Evolutionary conservation across 2,888 invertebrate species (phyloP).

Genomic region (Tiliacea citrago): DNA sequence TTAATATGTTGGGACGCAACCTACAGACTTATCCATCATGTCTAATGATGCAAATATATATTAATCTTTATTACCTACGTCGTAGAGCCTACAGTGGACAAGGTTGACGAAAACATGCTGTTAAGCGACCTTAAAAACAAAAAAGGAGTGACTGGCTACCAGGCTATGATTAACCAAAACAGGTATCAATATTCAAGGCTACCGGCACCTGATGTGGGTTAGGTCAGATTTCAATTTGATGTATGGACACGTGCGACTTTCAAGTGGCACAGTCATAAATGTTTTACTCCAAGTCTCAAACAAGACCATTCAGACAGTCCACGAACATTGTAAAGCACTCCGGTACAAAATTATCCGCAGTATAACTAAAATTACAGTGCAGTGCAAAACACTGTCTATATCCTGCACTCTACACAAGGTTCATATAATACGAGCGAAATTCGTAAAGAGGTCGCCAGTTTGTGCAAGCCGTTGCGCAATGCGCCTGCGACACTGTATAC

Average conservation of each 20-base stretch:
- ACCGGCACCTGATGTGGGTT: constrained; percentile 43
- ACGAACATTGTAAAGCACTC: constrained; percentile 25
- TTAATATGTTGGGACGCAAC: constrained; percentile 41
- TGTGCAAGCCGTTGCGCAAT: constrained; percentile 70
- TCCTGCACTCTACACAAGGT: constrained; percentile 30
- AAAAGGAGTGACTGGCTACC: constrained; percentile 68
- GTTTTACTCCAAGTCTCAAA: not conserved
- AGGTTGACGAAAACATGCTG: constrained; percentile 45
- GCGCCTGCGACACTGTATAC: constrained; percentile 66
- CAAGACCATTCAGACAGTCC: constrained; percentile 11
- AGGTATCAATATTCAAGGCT: constrained; percentile 67
- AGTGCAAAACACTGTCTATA: constrained; percentile 33
- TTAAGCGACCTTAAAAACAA: constrained; percentile 61
- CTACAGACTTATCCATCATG: constrained; percentile 22
- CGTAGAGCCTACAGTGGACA: constrained; percentile 36
- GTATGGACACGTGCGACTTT: constrained; percentile 27
- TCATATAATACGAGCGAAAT: constrained; percentile 57
- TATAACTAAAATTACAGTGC: constrained; percentile 33
- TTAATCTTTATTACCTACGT: constrained; percentile 33
- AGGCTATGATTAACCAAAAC: constrained; percentile 61
- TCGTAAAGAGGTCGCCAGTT: constrained; percentile 67
- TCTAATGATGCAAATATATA: constrained; percentile 20
- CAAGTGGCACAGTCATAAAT: constrained; percentile 12
- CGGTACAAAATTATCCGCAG: constrained; percentile 33
- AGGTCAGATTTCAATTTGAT: constrained; percentile 48